Base-by-base conservation (phyloP, 2,888 invertebrate species). In the Brachylomia viminalis region DNA sequence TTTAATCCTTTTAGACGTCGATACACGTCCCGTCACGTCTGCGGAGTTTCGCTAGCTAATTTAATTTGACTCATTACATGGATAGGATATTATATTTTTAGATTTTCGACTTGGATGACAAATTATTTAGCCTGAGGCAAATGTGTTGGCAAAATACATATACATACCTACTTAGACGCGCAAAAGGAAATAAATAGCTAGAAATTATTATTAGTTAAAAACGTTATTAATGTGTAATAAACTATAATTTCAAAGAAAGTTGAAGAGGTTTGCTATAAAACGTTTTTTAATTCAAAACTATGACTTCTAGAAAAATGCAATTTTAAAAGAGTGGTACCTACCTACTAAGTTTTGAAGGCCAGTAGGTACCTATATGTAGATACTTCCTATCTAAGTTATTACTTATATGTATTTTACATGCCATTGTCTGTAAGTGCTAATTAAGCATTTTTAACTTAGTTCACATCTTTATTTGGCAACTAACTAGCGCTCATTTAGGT, bases 401-500 rank as follows among this genome's bases (percentile, higher is more conserved):
- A n/a, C 15, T 17, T 38, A 0, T 42, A 38, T 3, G 6, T 23
- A 38, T 38, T 38, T 61, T 33, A 33, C 11, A 59, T 38, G 5
- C 38, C 38, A 38, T 38, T 33, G 23, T 27, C 11, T 27, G 45
- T 64, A 42, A 27, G n/a, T 42, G 10, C 10, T 42, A 42, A 42
- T 42, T 62, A 23, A 62, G 15, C n/a, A n/a, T 38, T n/a, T n/a
- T n/a, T n/a, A n/a, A 38, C 1, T 2, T 62, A 38, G 17, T 13
- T 6, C 10, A 47, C 42, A 42, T 59, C 27, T 59, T 38, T 61
- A 27, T 62, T 61, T 74, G 59, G 54, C 54, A 75, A 20, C 30
- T 30, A 20, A 17, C n/a, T 33, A n/a, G 17, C 10, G 23, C 17
- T 17, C 49, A n/a, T 33, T 45, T 47, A 33, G 70, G 20, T 33